phyloP scores from a whole-genome alignment of 2,888 invertebrate species.

The Cinara cedri region DNA sequence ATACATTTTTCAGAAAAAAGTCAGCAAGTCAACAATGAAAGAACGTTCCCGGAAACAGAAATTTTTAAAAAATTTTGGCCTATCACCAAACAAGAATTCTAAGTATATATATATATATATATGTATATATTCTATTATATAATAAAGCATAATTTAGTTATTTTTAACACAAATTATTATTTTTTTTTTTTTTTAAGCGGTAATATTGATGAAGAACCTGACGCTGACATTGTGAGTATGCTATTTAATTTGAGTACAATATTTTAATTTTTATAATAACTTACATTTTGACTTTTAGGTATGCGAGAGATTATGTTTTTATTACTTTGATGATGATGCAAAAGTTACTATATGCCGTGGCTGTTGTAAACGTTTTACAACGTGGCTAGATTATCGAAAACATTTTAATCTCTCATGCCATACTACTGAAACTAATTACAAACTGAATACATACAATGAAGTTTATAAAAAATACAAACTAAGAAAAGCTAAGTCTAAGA shows the following conservation, averaged over 20 bases:
- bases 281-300: constrained; percentile 16
- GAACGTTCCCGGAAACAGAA: constrained; percentile 42
- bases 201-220: constrained; percentile 3
- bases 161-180: background rate
- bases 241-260: background rate
- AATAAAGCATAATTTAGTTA: background rate
- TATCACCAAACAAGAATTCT: background rate
- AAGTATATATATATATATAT: constrained; percentile 24
- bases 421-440: constrained; percentile 30
- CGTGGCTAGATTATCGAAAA: constrained; percentile 40
- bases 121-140: background rate
- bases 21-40: constrained; percentile 29
- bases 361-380: constrained; percentile 36
- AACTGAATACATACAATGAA: constrained; percentile 45
- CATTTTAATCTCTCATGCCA: constrained; percentile 38
- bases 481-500: constrained; percentile 46
- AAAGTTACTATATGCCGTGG: constrained; percentile 51
- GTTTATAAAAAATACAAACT: constrained; percentile 49
- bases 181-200: background rate
- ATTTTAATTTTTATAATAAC: background rate
- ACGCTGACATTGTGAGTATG: constrained; percentile 13
- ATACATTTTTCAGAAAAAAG: constrained; percentile 11
- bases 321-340: constrained; percentile 35
- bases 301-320: constrained; percentile 37
- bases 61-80: constrained; percentile 44